These are phyloP conservation scores for Poecile atricapillus DNA, from an alignment of 2,113 vertebrate genomes.

Conservation along the genomic window DNA sequence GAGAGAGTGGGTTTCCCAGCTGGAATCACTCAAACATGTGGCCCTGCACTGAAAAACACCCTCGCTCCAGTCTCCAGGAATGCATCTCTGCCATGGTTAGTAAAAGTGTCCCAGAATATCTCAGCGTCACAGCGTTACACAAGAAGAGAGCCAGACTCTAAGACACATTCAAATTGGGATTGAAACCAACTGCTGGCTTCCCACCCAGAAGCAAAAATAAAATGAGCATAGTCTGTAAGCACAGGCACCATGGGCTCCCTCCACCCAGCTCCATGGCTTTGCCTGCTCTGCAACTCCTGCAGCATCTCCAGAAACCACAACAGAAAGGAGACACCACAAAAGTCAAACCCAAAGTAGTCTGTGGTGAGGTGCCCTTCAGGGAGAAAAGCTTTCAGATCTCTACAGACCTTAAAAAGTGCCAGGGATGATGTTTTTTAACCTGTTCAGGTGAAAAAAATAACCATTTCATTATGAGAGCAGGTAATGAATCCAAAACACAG, in stretches of 20 bases:
- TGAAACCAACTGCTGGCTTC: slow-evolving; percentile 41
- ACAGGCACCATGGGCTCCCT: neutral
- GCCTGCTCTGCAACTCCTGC: neutral
- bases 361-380: neutral
- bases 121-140: neutral
- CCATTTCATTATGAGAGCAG: neutral
- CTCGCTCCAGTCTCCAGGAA: neutral
- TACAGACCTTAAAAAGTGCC: neutral
- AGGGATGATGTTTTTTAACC: neutral
- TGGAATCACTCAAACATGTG: slow-evolving; percentile 37
- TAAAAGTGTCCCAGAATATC: slow-evolving; percentile 25
- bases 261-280: neutral
- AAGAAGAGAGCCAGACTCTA: slow-evolving; percentile 1
- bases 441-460: neutral
- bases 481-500: neutral
- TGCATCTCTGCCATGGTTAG: slow-evolving; percentile 9
- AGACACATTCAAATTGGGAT: neutral
- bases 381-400: neutral
- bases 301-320: neutral
- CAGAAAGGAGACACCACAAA: neutral
- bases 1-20: slow-evolving; percentile 9
- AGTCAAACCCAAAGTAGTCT: neutral
- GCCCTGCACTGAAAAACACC: neutral
- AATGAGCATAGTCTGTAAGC: neutral
- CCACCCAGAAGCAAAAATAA: slow-evolving; percentile 35